phyloP scores from a whole-genome alignment of 1,140 invertebrate genomes.

The Delia radicum region DNA sequence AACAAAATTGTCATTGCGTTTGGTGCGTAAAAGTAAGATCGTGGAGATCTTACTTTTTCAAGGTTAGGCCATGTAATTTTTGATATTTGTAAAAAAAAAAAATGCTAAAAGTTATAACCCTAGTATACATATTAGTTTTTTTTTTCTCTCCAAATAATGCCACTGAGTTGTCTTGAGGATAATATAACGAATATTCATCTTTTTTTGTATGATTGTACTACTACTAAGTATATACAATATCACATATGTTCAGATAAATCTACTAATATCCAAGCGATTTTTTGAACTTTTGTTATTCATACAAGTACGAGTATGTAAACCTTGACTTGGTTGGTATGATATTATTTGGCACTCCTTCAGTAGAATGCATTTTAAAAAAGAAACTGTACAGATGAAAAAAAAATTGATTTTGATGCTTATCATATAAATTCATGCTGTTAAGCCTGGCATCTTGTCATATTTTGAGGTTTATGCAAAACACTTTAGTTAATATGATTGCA shows the following conservation, averaged over 20 bases:
- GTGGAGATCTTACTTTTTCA: too few relatives aligned
- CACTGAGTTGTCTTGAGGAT: neutral
- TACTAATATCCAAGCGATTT: too few relatives aligned
- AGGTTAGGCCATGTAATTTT: too few relatives aligned
- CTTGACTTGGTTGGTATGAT: neutral
- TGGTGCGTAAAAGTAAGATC: too few relatives aligned
- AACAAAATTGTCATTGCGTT: too few relatives aligned
- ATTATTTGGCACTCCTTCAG: neutral
- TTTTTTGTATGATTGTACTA: neutral
- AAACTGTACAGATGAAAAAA: neutral
- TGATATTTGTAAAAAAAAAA: too few relatives aligned
- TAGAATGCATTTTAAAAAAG: neutral
- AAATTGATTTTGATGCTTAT: neutral
- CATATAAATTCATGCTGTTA: slow-evolving; percentile 1
- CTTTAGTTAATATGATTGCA: neutral
- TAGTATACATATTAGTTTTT: too few relatives aligned
- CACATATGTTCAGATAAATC: neutral
- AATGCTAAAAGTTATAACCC: too few relatives aligned
- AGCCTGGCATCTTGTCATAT: neutral
- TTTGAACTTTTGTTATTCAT: too few relatives aligned
- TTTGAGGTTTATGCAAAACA: neutral
- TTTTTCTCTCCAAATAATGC: too few relatives aligned
- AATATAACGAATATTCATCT: neutral
- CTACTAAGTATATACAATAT: neutral
- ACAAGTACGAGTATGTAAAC: neutral